Evolutionary conservation across 1,140 invertebrate species (phyloP).

Genomic region (Lethrus apterus): DNA sequence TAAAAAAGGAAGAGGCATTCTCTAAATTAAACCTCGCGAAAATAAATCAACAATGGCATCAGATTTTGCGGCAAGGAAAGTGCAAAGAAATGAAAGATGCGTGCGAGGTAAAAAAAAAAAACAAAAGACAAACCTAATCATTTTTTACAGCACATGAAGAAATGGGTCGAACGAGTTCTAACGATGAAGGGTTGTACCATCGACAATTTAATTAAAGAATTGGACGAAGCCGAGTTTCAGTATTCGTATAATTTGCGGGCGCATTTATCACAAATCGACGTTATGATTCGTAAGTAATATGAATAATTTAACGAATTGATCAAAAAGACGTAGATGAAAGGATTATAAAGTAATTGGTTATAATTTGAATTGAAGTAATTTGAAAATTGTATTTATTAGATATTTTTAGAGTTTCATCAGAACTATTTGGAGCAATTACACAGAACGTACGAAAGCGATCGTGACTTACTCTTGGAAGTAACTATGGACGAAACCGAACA

Average conservation of each 20-base stretch:
- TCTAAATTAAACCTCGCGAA: conserved; percentile 70
- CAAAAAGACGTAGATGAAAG: too few relatives aligned
- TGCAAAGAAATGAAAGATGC: conserved; percentile 61
- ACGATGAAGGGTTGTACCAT: conserved; percentile 61
- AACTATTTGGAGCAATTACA: conserved; percentile 29
- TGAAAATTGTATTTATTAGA: too few relatives aligned
- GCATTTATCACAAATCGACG: conserved; percentile 59
- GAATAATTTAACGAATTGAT: too few relatives aligned
- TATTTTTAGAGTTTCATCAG: conserved; percentile 27
- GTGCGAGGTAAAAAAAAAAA: conserved; percentile 45
- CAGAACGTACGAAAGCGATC: conserved; percentile 27
- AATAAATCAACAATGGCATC: conserved; percentile 76
- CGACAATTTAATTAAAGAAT: conserved; percentile 51
- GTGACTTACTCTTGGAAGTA: conserved; percentile 20
- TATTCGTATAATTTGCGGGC: conserved; percentile 58
- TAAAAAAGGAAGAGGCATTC: conserved; percentile 70
- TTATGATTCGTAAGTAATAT: conserved; percentile 55
- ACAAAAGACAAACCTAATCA: not conserved
- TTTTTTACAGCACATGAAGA: conserved; percentile 45
- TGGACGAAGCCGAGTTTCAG: conserved; percentile 61
- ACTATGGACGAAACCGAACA: conserved; percentile 19
- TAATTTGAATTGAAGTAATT: too few relatives aligned
- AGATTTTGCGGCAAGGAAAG: conserved; percentile 64
- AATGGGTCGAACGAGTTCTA: conserved; percentile 52
- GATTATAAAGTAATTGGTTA: too few relatives aligned